These are phyloP conservation scores for Plumapathes pennacea DNA, from an alignment of 92 coral and sea anemone species.

Conservation along the genomic window DNA sequence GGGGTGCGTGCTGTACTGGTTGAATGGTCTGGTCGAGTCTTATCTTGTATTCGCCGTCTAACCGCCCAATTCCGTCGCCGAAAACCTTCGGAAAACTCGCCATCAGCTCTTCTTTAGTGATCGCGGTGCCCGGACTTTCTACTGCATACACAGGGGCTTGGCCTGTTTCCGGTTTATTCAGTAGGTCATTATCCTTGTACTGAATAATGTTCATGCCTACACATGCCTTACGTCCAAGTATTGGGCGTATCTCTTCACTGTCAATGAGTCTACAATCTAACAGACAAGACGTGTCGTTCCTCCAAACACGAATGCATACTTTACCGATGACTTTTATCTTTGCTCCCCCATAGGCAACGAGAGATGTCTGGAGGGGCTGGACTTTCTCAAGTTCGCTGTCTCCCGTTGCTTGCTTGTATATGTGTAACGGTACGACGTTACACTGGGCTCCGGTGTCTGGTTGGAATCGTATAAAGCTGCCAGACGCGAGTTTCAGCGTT, in stretches of 20 bases:
- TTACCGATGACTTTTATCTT: slow-evolving; percentile 54
- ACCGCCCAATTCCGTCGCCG: slow-evolving; percentile 13
- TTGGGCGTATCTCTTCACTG: slow-evolving; percentile 56
- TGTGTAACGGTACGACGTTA: slow-evolving; percentile 46
- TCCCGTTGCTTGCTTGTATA: slow-evolving; percentile 45
- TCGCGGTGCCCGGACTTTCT: slow-evolving; percentile 7
- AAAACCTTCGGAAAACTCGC: slow-evolving; percentile 25
- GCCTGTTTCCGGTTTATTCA: slow-evolving; percentile 31
- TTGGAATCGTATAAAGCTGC: slow-evolving; percentile 54
- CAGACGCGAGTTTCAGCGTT: slow-evolving; percentile 41
- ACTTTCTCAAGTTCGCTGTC: slow-evolving; percentile 34
- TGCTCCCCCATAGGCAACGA: slow-evolving; percentile 62
- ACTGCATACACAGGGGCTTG: slow-evolving; percentile 35
- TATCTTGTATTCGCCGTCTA: slow-evolving; percentile 32
- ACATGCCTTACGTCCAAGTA: slow-evolving; percentile 67
- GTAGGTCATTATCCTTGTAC: slow-evolving; percentile 57
- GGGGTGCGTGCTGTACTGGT: slow-evolving; percentile 23
- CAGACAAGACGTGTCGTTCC: slow-evolving; percentile 27
- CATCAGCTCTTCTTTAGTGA: slow-evolving; percentile 25
- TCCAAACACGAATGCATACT: slow-evolving; percentile 33
- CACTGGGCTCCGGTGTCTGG: slow-evolving; percentile 69
- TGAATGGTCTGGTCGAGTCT: slow-evolving; percentile 4
- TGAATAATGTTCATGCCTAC: slow-evolving; percentile 65
- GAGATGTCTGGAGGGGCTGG: slow-evolving; percentile 34
- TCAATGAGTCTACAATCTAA: slow-evolving; percentile 49